Conservation (phyloP, 2,888 invertebrate species). For the Plemyria rubiginata region DNA sequence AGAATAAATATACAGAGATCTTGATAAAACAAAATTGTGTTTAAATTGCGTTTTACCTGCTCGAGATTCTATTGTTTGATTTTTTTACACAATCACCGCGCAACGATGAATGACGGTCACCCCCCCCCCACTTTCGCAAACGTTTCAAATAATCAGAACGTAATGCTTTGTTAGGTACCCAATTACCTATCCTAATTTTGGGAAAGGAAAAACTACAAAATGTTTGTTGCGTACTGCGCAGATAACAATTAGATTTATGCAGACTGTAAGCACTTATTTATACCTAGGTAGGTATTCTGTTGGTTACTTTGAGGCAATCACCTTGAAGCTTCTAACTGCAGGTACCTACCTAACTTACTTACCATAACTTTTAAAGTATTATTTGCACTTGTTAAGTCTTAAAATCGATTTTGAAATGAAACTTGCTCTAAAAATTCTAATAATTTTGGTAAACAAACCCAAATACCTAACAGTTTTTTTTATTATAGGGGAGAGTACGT, state of each 20-base stretch:
- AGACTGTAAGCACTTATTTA: too few relatives aligned
- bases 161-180: background rate
- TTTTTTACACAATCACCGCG: background rate
- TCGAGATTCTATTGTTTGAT: background rate
- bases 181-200: background rate
- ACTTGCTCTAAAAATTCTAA: background rate
- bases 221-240: background rate
- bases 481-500: conserved; percentile 21
- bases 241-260: background rate
- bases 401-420: too few relatives aligned
- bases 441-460: background rate
- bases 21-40: background rate
- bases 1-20: too few relatives aligned
- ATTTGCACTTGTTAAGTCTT: too few relatives aligned
- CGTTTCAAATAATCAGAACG: background rate
- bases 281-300: too few relatives aligned
- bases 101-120: conserved; percentile 4
- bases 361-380: too few relatives aligned
- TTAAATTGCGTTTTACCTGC: background rate
- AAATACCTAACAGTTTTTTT: conserved; percentile 2
- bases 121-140: background rate
- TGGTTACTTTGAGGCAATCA: too few relatives aligned
- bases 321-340: too few relatives aligned
- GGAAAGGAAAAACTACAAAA: background rate
- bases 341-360: too few relatives aligned